Evolutionary conservation across 1,140 invertebrate genomes (phyloP).

Genomic region (Drosophila mauritiana): DNA sequence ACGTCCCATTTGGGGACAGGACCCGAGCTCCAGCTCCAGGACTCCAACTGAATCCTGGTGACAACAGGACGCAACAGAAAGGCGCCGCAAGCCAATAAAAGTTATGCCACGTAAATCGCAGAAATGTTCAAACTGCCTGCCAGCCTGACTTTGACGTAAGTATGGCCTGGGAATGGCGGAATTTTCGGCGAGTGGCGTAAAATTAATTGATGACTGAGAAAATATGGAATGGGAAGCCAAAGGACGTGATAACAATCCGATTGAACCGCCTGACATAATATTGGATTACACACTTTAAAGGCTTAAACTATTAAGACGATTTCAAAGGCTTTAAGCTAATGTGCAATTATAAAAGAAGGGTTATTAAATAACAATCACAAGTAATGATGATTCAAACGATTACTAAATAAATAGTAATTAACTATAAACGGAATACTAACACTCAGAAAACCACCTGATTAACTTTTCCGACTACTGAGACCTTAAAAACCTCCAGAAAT

Average conservation of each 20-base stretch:
- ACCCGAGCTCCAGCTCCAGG: slow-evolving; percentile 1
- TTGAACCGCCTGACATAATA: neutral
- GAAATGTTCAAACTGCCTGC: slow-evolving; percentile 52
- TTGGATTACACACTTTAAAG: neutral
- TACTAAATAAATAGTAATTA: no score
- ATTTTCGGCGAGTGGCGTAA: slow-evolving; percentile 48
- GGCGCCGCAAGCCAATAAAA: slow-evolving; percentile 77
- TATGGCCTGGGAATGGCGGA: slow-evolving; percentile 44
- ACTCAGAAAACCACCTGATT: no score
- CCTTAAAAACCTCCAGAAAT: neutral
- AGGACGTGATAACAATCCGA: slow-evolving; percentile 11
- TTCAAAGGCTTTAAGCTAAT: no score
- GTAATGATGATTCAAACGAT: no score
- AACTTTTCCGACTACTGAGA: neutral
- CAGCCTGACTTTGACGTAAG: slow-evolving; percentile 60
- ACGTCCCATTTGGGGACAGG: slow-evolving; percentile 8
- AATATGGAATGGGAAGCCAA: slow-evolving; percentile 11
- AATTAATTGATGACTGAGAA: slow-evolving; percentile 60
- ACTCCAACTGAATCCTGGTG: slow-evolving; percentile 49
- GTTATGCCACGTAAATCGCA: slow-evolving; percentile 63
- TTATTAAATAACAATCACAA: no score
- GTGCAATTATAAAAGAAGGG: no score
- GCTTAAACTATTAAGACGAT: neutral
- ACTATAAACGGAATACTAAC: no score
- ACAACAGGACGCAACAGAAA: slow-evolving; percentile 57